Conservation (phyloP, 2,888 invertebrate species). For the Athetis lepigone region DNA sequence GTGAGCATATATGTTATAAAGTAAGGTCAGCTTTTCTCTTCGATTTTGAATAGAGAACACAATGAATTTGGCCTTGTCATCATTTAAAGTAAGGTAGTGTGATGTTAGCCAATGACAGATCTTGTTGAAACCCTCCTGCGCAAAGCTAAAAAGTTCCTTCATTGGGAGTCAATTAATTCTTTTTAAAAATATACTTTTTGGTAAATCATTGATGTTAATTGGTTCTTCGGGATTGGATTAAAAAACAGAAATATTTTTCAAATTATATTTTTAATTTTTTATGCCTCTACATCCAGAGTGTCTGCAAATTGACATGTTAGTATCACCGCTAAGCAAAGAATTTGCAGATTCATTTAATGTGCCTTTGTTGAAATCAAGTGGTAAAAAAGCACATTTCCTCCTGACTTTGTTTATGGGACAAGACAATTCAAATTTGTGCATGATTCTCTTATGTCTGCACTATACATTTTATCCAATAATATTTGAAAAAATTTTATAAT, state of each 20-base stretch:
- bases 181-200: constrained; percentile 33
- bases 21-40: no score
- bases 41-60: no score
- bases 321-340: neutral
- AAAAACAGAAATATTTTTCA: constrained; percentile 33
- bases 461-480: constrained; percentile 34
- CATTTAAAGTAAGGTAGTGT: no score
- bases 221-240: constrained; percentile 26
- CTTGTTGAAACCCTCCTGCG: no score
- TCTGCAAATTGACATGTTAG: constrained; percentile 12
- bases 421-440: constrained; percentile 5
- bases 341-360: constrained; percentile 9
- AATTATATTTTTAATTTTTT: constrained; percentile 30
- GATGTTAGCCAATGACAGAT: no score
- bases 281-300: constrained; percentile 25
- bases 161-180: constrained; percentile 20
- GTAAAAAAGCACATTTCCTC: constrained; percentile 18
- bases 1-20: no score
- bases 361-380: constrained; percentile 13
- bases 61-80: no score
- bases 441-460: constrained; percentile 24
- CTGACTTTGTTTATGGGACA: constrained; percentile 5
- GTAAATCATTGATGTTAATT: constrained; percentile 42
- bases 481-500: no score
- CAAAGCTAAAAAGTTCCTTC: no score